Percentiles rank a stretch among this genome's conserved stretches.
phyloP scores from a whole-genome alignment of 2,797 vertebrate genomes.

The Cuculus canorus region DNA sequence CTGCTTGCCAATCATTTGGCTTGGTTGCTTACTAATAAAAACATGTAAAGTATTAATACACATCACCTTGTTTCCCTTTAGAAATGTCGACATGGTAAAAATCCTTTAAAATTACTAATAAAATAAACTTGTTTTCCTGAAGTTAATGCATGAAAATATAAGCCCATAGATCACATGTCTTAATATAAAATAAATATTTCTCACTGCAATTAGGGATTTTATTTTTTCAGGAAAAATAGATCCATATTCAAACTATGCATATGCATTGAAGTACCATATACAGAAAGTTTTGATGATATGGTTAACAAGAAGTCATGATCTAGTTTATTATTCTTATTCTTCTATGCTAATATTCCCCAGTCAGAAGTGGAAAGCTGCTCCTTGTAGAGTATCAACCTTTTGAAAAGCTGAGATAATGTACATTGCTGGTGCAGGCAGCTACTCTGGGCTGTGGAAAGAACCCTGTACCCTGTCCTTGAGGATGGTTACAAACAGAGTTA shows the following conservation, averaged over 20 bases:
- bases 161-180: neutral
- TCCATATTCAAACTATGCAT: neutral
- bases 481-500: neutral
- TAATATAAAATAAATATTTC: neutral
- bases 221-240: neutral
- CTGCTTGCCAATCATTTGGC: neutral
- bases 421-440: neutral
- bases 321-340: neutral
- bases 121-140: neutral
- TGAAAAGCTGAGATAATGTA: neutral
- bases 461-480: neutral
- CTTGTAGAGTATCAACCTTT: neutral
- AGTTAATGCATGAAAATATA: neutral
- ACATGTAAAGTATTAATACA: neutral
- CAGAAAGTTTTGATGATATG: neutral
- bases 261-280: neutral
- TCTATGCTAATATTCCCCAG: neutral
- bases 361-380: neutral
- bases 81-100: slow-evolving; percentile 13
- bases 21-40: neutral
- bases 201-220: neutral
- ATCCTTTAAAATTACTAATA: neutral
- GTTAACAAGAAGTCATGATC: neutral
- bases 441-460: neutral
- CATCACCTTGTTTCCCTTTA: neutral